Conservation (phyloP, 2,888 invertebrate genomes). For the Eustalomyia histrio region DNA sequence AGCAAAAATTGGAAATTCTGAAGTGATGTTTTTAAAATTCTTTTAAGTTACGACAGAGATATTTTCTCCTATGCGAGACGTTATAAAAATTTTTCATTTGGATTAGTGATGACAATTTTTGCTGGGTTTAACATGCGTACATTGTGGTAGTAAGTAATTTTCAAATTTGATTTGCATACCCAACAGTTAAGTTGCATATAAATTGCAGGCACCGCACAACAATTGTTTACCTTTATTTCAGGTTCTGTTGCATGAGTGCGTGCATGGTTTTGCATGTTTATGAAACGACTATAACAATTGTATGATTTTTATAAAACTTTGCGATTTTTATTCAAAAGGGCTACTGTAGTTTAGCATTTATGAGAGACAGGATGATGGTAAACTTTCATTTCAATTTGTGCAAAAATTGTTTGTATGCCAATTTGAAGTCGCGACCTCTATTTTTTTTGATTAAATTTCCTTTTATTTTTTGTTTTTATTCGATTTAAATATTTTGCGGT, state of each 20-base stretch:
- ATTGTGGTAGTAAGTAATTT: slow-evolving; percentile 30
- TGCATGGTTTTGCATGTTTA: slow-evolving; percentile 8
- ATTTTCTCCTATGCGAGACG: too few relatives aligned
- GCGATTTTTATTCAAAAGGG: slow-evolving; percentile 18
- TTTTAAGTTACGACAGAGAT: too few relatives aligned
- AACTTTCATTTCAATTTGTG: slow-evolving; percentile 12
- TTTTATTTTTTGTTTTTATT: neutral
- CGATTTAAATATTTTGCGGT: slow-evolving; percentile 46
- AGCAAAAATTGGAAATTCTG: too few relatives aligned
- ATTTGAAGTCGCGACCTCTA: slow-evolving; percentile 25
- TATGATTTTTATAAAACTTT: neutral
- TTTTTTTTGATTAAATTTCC: slow-evolving; percentile 7
- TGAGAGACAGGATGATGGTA: neutral
- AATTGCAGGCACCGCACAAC: neutral
- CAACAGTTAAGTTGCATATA: neutral
- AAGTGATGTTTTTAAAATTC: too few relatives aligned
- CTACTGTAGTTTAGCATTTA: slow-evolving; percentile 12
- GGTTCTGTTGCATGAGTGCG: slow-evolving; percentile 32
- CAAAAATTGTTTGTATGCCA: neutral
- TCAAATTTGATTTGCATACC: slow-evolving; percentile 55
- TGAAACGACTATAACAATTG: neutral
- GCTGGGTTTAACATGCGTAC: too few relatives aligned
- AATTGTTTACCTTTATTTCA: neutral
- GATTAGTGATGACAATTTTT: too few relatives aligned
- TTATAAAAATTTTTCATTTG: too few relatives aligned